Evolutionary conservation across 2,888 invertebrate species (phyloP), one percentile per base, ranked within the genome.

Genomic region (Ormyrus rosae): DNA sequence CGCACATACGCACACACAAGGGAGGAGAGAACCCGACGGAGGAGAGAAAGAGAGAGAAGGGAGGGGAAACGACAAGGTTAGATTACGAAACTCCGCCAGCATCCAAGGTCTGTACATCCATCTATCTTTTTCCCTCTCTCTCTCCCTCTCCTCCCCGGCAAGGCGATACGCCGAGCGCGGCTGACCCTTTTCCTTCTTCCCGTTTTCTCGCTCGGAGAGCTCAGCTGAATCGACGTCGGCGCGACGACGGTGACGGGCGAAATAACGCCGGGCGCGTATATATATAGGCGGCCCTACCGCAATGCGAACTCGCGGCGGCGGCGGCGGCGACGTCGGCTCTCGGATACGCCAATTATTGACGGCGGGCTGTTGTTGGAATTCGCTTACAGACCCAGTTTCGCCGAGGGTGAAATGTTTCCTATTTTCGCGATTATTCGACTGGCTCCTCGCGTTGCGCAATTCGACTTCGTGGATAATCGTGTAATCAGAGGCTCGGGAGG

Each of bases 11-110:
- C 13, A 19, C 13, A 58, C 48, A 58, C 19, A 9, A 34, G 34
- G 34, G 34, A 34, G 19, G 19, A 34, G 34, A 34, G 34, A 34
- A 34, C 34, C 34, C 34, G 34, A 34, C 2, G 34, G 34, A 34
- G 34, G 34, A 34, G 2, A 11, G 67, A 50, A 13, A 10, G 11
- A 53, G n/a, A 46, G 19, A 48, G 11, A 67, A 80, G 81, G 83
- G 51, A 80, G 83, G 86, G 85, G 86, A 84, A 85, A 86, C 83
- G 84, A 86, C 88, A 89, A 88, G 89, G 87, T 88, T 87, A 85
- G 83, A 85, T 89, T 88, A 88, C 87, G 87, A 88, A 88, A 88
- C 67, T 85, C 84, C 85, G 83, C 82, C 84, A 80, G 81, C 80
- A 79, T 85, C 85, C 86, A 86, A 86, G 86, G 86, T 86, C 87